A percentile compares a stretch with the other conserved stretches of the same genome.
phyloP scores from a whole-genome alignment of 2,113 vertebrate genomes.

The Dasyurus viverrinus region DNA sequence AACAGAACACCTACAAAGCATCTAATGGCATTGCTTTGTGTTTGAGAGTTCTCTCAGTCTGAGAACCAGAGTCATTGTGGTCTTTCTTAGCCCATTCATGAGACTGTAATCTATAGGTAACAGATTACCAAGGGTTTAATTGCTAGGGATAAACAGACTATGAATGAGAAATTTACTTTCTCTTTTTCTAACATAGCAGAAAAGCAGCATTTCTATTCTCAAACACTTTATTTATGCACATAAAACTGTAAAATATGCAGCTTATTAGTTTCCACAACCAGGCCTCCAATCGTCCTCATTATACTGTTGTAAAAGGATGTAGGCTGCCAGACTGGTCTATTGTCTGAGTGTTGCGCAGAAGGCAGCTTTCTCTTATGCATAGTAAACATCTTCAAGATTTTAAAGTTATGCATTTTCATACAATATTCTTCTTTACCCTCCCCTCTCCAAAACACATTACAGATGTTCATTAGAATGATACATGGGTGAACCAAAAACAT shows the following conservation, averaged over 20 bases:
- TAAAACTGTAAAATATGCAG: conserved; percentile 44
- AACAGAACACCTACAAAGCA: conserved; percentile 56
- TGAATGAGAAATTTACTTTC: neutral
- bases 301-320: conserved; percentile 60
- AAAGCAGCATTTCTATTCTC: conserved; percentile 35
- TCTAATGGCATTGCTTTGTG: conserved; percentile 49
- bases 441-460: conserved; percentile 29
- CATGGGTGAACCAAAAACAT: conserved; percentile 29
- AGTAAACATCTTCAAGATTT: conserved; percentile 69
- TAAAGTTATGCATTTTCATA: conserved; percentile 66
- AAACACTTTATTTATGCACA: conserved; percentile 71
- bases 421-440: conserved; percentile 49
- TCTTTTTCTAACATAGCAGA: neutral
- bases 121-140: conserved; percentile 40
- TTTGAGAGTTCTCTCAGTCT: conserved; percentile 57
- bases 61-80: conserved; percentile 36
- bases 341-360: conserved; percentile 35
- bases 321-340: conserved; percentile 45
- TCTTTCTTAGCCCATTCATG: conserved; percentile 38
- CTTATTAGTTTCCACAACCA: conserved; percentile 73
- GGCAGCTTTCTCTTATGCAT: conserved; percentile 51
- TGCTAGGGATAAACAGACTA: neutral
- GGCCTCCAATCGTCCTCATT: conserved; percentile 69
- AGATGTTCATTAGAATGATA: conserved; percentile 48
- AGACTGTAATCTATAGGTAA: conserved; percentile 55